These are phyloP conservation scores for Machaerirhynchus nigripectus DNA, from an alignment of 2,113 vertebrate species.

Conservation along the genomic window DNA sequence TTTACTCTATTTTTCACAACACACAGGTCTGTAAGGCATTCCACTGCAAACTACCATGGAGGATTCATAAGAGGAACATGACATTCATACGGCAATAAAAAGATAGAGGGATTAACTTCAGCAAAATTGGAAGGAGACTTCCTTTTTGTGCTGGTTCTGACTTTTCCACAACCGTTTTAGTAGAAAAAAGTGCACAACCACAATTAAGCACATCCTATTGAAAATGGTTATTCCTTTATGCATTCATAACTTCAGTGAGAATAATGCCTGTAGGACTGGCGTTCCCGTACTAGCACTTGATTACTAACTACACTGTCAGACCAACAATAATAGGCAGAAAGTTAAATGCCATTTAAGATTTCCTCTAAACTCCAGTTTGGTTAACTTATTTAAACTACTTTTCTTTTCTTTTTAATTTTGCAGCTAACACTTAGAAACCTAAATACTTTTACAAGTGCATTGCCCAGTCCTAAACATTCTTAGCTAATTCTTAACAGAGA, in stretches of 20 bases:
- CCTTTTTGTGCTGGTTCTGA: background rate
- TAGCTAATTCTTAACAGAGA: background rate
- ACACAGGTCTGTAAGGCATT: background rate
- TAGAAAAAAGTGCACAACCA: background rate
- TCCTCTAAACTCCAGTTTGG: background rate
- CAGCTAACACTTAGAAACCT: background rate
- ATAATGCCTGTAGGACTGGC: background rate
- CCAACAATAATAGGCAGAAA: background rate
- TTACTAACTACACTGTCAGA: background rate
- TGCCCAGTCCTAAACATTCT: background rate
- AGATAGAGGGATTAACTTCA: background rate
- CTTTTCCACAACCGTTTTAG: background rate
- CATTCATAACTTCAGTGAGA: background rate
- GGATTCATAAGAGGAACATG: background rate
- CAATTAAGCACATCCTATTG: accelerated
- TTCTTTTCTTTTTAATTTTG: background rate
- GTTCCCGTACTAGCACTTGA: background rate
- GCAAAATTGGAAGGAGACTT: background rate
- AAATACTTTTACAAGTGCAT: background rate
- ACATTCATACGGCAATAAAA: background rate
- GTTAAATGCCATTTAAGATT: background rate
- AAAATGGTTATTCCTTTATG: background rate
- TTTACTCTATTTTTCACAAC: background rate
- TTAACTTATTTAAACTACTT: background rate
- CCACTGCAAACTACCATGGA: background rate